phyloP scores from a whole-genome alignment of 2,888 invertebrate species.

The Margaritifera margaritifera region DNA sequence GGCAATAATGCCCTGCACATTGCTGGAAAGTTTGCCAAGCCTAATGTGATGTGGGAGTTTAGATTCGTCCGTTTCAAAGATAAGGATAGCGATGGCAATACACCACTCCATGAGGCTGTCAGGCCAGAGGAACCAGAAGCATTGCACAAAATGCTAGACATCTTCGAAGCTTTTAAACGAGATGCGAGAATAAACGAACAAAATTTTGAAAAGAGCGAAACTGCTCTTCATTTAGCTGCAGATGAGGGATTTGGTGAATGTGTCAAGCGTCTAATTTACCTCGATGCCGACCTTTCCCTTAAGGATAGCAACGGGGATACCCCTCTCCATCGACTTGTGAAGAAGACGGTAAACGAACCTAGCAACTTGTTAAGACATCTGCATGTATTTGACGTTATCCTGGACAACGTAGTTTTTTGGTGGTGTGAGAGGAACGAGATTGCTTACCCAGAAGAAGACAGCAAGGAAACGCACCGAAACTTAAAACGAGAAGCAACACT shows the following conservation, averaged over 20 bases:
- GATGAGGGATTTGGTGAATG: conserved; percentile 31
- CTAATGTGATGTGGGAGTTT: conserved; percentile 58
- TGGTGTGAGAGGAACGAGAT: conserved; percentile 53
- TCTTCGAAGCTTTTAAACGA: conserved; percentile 50
- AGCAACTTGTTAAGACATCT: conserved; percentile 35
- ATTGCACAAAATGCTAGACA: conserved; percentile 50
- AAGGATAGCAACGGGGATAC: conserved; percentile 57
- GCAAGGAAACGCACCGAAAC: conserved; percentile 24
- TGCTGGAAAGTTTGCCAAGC: conserved; percentile 54
- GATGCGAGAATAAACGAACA: conserved; percentile 55
- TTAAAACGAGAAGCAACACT: conserved; percentile 47
- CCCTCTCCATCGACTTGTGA: conserved; percentile 54
- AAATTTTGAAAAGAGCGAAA: conserved; percentile 36
- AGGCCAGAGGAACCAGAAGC: conserved; percentile 46
- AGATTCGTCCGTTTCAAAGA: conserved; percentile 52
- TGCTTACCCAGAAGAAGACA: conserved; percentile 44
- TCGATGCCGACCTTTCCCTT: conserved; percentile 55
- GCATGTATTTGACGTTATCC: conserved; percentile 42
- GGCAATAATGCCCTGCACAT: conserved; percentile 66
- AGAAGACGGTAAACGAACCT: conserved; percentile 37
- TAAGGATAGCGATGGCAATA: conserved; percentile 47
- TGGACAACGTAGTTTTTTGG: conserved; percentile 50
- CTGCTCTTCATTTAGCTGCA: conserved; percentile 51
- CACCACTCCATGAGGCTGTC: conserved; percentile 52
- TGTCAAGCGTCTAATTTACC: conserved; percentile 48